These are phyloP conservation scores for Uropsilus gracilis DNA, from an alignment of 2,113 vertebrate genomes.

Conservation along the genomic window DNA sequence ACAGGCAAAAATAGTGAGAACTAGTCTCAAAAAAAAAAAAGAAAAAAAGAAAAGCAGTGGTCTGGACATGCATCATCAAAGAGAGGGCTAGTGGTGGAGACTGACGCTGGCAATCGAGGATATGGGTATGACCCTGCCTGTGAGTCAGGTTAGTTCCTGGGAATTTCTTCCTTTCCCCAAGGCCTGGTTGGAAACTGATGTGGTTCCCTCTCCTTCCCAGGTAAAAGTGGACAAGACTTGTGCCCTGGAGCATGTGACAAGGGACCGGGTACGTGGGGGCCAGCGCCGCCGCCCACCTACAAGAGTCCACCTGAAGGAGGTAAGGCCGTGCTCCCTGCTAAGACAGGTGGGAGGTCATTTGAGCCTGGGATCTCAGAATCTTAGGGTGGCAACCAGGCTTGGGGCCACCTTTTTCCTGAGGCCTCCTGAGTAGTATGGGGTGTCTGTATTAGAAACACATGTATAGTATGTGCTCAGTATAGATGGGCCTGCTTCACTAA, in stretches of 20 bases:
- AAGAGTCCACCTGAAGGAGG: constrained; percentile 95
- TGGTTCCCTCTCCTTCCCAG: constrained; percentile 80
- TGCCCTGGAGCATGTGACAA: constrained; percentile 94
- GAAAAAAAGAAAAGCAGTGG: background rate
- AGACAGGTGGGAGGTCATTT: background rate
- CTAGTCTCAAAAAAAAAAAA: too few relatives aligned
- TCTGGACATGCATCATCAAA: background rate
- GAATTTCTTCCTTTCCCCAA: background rate
- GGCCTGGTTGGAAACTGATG: background rate
- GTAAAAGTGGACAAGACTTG: constrained; percentile 92
- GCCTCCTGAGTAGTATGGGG: background rate
- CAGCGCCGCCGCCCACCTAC: constrained; percentile 93
- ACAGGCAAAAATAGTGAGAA: too few relatives aligned
- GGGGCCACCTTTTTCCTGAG: background rate
- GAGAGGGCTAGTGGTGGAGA: background rate
- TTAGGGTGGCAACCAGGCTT: background rate
- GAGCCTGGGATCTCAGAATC: background rate
- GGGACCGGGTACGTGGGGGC: constrained; percentile 90
- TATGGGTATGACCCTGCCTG: background rate
- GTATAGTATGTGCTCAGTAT: background rate
- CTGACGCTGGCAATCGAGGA: background rate
- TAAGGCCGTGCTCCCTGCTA: constrained; percentile 69
- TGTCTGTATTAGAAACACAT: background rate
- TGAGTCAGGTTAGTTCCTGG: background rate
- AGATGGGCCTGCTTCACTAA: background rate